A percentile compares a stretch with the other conserved stretches of the same genome.
Conservation (phyloP, 53 echinoderm and acorn worm genomes). For the Antedon mediterranea region DNA sequence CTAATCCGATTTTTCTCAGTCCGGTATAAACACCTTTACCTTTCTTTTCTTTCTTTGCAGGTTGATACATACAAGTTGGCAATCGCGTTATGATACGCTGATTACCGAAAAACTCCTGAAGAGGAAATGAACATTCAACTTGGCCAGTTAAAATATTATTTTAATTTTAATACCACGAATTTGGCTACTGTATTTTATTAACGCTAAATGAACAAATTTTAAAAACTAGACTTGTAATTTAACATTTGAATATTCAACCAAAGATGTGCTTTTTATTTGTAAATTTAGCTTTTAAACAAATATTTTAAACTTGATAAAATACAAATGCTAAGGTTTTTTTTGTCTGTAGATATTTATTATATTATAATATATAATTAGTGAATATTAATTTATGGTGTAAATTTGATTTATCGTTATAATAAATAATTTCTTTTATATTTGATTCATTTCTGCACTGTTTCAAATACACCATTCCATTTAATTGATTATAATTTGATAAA, state of each 20-base stretch:
- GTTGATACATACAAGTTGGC: conserved; percentile 22
- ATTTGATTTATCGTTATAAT: too few relatives aligned
- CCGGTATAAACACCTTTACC: not conserved
- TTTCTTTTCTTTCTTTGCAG: not conserved
- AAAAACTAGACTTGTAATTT: not conserved
- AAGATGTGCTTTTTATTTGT: not conserved
- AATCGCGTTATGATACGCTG: conserved; percentile 18
- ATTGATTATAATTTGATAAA: too few relatives aligned
- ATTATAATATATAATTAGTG: too few relatives aligned
- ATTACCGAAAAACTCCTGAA: conserved; percentile 12
- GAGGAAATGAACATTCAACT: not conserved
- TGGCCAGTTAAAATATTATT: not conserved
- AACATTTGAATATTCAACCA: not conserved
- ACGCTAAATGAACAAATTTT: not conserved
- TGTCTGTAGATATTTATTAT: too few relatives aligned
- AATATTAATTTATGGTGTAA: too few relatives aligned
- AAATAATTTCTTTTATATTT: too few relatives aligned
- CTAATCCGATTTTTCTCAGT: too few relatives aligned
- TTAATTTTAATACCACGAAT: not conserved
- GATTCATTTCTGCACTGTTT: too few relatives aligned
- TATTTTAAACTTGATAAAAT: too few relatives aligned
- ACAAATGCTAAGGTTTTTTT: too few relatives aligned
- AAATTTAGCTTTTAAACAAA: not conserved
- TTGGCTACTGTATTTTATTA: not conserved
- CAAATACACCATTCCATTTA: too few relatives aligned